Evolutionary conservation across 2,797 vertebrate species (phyloP), one percentile per base, ranked within the genome.

Genomic region (Rhincodon typus): DNA sequence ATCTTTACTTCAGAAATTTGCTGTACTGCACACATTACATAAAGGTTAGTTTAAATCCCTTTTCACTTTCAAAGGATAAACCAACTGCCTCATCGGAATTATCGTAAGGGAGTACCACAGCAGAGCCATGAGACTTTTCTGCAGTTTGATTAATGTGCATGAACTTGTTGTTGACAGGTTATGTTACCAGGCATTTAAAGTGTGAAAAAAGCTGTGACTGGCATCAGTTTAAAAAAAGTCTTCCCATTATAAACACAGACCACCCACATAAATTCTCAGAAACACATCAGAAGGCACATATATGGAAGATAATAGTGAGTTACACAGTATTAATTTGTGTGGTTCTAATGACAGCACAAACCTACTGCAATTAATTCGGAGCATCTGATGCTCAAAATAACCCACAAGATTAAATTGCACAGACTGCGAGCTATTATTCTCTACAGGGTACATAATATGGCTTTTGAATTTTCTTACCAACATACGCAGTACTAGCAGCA

Each of bases 321-420:
- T 67, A 25, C 66, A 46, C 21, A 46, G 79, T 66, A 67, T 93
- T 93, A 42, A 93, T 93, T 38, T 93, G 90, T 38, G 62, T 69
- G 87, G 57, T 34, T 90, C 87, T 62, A 57, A 90, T 90, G 87
- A 66, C 53, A 34, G 62, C 87, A 90, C 15, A 90, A 90, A 90
- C 57, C 87, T 34, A 34, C 34, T n/a, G 27, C 53, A 90, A 90
- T 90, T 90, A 90, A 90, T 34, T 57, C 50, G 30, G 50, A 88
- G 86, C 86, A 90, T 62, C 30, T 90, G 53, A 90, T 90, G 53
- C 87, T 90, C 87, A 90, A 90, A 90, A 90, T 90, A 90, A 90
- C 34, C 27, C 30, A 57, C 38, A 42, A 53, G 46, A 53, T 87
- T 53, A 57, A 46, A 57, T 30, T 88, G 87, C 19, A 66, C 15